phyloP scores from a whole-genome alignment of 2,888 invertebrate species.

The Spodoptera exigua region DNA sequence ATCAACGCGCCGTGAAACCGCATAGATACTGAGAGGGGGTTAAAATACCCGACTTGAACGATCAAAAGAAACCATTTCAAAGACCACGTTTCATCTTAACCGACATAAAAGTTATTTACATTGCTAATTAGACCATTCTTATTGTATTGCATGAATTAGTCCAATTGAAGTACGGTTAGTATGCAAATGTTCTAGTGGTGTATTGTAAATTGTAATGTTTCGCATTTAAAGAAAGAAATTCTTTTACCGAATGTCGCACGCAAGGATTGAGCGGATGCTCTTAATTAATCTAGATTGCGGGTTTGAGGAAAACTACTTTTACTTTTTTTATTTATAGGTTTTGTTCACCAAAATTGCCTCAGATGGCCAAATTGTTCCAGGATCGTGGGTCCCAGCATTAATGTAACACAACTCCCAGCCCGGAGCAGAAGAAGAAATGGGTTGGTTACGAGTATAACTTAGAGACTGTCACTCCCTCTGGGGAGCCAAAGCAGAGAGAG shows the following conservation, averaged over 20 bases:
- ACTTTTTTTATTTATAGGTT: too few species aligned
- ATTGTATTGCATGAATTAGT: constrained; percentile 30
- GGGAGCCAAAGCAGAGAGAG: too few species aligned
- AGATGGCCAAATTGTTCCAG: too few species aligned
- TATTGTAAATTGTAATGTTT: constrained; percentile 25
- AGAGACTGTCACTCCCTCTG: too few species aligned
- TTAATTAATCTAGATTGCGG: too few species aligned
- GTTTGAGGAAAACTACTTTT: too few species aligned
- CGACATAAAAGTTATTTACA: constrained; percentile 52
- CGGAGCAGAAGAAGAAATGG: too few species aligned
- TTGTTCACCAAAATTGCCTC: too few species aligned
- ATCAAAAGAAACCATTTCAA: constrained; percentile 66
- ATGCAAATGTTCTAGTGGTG: constrained; percentile 38
- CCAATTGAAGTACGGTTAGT: constrained; percentile 28
- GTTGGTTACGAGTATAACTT: too few species aligned
- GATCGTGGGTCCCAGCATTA: too few species aligned
- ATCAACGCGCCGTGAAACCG: constrained; percentile 63
- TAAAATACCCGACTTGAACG: constrained; percentile 71
- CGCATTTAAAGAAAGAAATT: constrained; percentile 29
- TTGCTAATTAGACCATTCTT: constrained; percentile 56
- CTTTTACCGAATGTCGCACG: constrained; percentile 1
- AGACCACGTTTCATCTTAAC: constrained; percentile 59
- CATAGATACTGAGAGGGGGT: constrained; percentile 54
- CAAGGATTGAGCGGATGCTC: too few species aligned
- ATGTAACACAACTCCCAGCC: too few species aligned